Evolutionary conservation across 2,797 vertebrate genomes (phyloP).

Genomic region (Danionella dracula): DNA sequence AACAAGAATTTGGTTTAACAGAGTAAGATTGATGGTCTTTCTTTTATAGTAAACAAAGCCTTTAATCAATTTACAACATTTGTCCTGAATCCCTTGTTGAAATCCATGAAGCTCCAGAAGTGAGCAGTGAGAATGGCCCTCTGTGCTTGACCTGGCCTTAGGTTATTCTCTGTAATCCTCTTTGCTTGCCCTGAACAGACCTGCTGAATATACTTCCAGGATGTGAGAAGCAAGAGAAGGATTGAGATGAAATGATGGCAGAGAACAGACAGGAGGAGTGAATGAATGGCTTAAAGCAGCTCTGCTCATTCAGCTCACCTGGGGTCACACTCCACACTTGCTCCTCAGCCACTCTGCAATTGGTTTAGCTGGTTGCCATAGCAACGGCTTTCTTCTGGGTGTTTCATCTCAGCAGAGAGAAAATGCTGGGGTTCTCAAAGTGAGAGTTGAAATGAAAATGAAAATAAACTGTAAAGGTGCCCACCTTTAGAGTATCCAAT

Average conservation of each 20-base stretch:
- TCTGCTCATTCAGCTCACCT: constrained; percentile 57
- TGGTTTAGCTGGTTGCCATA: not conserved
- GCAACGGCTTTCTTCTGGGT: not conserved
- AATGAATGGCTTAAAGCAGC: constrained; percentile 64
- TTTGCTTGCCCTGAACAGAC: constrained; percentile 68
- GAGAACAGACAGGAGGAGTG: constrained; percentile 54
- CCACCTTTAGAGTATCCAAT: too few relatives aligned
- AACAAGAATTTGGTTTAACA: too few relatives aligned
- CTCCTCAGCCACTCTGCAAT: constrained; percentile 58
- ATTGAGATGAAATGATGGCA: constrained; percentile 53
- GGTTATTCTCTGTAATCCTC: constrained; percentile 70
- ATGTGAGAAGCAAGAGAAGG: constrained; percentile 58
- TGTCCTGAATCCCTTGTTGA: not conserved
- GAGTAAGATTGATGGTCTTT: too few relatives aligned
- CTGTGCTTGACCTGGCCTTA: constrained; percentile 52
- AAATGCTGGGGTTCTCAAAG: not conserved
- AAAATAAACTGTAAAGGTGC: too few relatives aligned
- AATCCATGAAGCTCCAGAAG: not conserved
- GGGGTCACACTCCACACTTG: constrained; percentile 57
- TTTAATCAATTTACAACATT: too few relatives aligned
- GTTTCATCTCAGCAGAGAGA: not conserved
- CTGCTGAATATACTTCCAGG: constrained; percentile 66
- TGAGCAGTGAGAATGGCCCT: constrained; percentile 26
- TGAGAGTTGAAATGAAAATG: not conserved
- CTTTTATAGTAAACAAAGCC: too few relatives aligned